Conservation (phyloP, 2,888 invertebrate genomes). For the Drosophila mettleri region DNA sequence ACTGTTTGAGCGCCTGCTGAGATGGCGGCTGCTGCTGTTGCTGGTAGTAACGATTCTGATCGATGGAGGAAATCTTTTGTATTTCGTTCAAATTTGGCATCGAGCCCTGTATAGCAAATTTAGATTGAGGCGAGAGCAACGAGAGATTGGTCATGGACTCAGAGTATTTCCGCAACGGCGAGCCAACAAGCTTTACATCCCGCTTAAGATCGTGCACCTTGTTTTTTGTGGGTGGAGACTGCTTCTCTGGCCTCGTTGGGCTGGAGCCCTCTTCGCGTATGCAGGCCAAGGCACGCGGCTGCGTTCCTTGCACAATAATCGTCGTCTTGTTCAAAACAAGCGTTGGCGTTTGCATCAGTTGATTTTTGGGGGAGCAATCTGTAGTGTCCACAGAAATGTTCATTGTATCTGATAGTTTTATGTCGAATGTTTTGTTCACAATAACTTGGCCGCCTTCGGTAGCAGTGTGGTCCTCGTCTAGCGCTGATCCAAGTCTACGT, state of each 20-base stretch:
- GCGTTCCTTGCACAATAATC: constrained; percentile 66
- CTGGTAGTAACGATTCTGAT: constrained; percentile 84
- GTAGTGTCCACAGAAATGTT: constrained; percentile 65
- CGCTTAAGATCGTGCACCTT: constrained; percentile 70
- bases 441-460: constrained; percentile 22
- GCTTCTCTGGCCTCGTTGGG: constrained; percentile 28
- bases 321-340: constrained; percentile 75
- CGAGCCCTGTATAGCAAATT: constrained; percentile 82
- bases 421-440: constrained; percentile 82
- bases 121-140: constrained; percentile 69
- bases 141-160: constrained; percentile 84
- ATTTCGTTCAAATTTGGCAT: constrained; percentile 85
- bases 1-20: constrained; percentile 4
- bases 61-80: constrained; percentile 83
- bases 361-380: constrained; percentile 54
- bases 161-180: constrained; percentile 83
- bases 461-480: constrained; percentile 53
- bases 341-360: constrained; percentile 36
- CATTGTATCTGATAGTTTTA: constrained; percentile 63
- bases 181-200: constrained; percentile 82
- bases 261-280: constrained; percentile 81
- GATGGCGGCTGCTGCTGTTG: constrained; percentile 43
- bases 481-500: constrained; percentile 67
- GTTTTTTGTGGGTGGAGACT: constrained; percentile 19
- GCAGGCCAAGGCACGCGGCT: constrained; percentile 73